A percentile compares a stretch with the other conserved stretches of the same genome.
phyloP scores from a whole-genome alignment of 1,140 invertebrate species.

The Cardiocondyla obscurior region DNA sequence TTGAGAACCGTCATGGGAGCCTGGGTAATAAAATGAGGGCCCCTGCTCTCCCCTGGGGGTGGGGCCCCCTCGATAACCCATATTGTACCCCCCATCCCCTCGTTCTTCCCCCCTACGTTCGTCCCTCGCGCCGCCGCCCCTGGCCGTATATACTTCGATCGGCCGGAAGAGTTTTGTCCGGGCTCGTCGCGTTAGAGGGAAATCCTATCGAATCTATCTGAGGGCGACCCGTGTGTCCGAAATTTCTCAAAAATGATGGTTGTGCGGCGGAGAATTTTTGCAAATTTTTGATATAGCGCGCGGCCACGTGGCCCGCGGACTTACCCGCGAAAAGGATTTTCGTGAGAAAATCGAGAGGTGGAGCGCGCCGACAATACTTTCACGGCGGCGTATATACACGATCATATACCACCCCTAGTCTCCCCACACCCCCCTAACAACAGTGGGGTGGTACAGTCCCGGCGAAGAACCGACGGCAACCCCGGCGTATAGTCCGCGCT shows the following conservation, averaged over 20 bases:
- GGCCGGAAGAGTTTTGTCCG: slow-evolving; percentile 82
- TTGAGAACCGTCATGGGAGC: slow-evolving; percentile 80
- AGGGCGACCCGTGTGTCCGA: slow-evolving; percentile 9
- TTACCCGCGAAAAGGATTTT: slow-evolving; percentile 74
- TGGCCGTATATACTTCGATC: slow-evolving; percentile 82
- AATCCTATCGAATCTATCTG: slow-evolving; percentile 70
- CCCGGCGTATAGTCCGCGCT: slow-evolving; percentile 74
- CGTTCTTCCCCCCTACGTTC: slow-evolving; percentile 61
- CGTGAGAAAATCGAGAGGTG: slow-evolving; percentile 79
- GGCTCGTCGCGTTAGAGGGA: slow-evolving; percentile 75
- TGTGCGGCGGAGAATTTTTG: slow-evolving; percentile 71
- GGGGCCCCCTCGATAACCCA: slow-evolving; percentile 84
- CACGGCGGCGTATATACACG: slow-evolving; percentile 82
- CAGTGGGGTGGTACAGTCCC: slow-evolving; percentile 83
- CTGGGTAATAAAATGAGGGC: slow-evolving; percentile 84
- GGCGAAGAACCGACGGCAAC: slow-evolving; percentile 75
- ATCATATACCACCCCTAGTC: slow-evolving; percentile 85
- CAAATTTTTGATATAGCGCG: slow-evolving; percentile 75
- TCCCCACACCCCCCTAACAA: slow-evolving; percentile 82
- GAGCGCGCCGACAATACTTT: slow-evolving; percentile 83
- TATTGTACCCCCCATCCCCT: slow-evolving; percentile 82
- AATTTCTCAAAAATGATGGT: slow-evolving; percentile 82
- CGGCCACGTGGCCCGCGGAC: neutral
- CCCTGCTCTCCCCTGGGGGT: slow-evolving; percentile 81
- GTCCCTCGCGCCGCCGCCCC: slow-evolving; percentile 77